A percentile compares a stretch with the other conserved stretches of the same genome.
Evolutionary conservation across 2,797 vertebrate genomes (phyloP).

Genomic region (Rhinella marina): DNA sequence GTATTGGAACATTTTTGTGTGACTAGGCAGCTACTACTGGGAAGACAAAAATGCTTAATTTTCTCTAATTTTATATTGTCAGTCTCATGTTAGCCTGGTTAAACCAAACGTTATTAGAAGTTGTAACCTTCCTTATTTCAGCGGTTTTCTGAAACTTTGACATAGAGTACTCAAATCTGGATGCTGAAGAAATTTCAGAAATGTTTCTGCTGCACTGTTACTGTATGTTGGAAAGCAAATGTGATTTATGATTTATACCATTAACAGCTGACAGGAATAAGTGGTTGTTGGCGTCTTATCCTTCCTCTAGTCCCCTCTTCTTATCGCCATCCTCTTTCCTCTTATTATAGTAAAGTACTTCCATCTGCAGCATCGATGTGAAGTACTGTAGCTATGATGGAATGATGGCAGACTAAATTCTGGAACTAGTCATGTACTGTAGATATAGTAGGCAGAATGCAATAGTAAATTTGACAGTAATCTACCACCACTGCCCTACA

Average conservation of each 20-base stretch:
- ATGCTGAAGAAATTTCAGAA: too few species aligned
- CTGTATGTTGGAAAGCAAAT: not conserved
- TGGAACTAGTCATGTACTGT: not conserved
- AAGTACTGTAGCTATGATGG: not conserved
- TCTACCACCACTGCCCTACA: not conserved
- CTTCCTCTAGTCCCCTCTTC: not conserved
- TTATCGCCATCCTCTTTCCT: not conserved
- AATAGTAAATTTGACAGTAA: not conserved
- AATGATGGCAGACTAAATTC: not conserved
- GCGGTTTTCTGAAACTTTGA: too few species aligned
- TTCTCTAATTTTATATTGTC: too few species aligned
- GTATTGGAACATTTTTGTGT: too few species aligned
- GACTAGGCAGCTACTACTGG: too few species aligned
- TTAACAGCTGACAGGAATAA: not conserved
- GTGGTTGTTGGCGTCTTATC: slow-evolving; percentile 4
- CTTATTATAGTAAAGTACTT: slow-evolving; percentile 5
- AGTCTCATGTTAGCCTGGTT: too few species aligned
- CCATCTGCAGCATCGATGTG: slow-evolving; percentile 9
- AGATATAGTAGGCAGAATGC: not conserved
- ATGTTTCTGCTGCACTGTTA: too few species aligned
- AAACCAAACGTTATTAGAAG: too few species aligned
- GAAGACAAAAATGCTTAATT: too few species aligned
- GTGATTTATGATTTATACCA: not conserved
- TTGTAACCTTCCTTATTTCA: too few species aligned
- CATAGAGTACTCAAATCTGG: too few species aligned